Base-by-base conservation (phyloP, 2,113 vertebrate species). In the Sisor rabdophorus region DNA sequence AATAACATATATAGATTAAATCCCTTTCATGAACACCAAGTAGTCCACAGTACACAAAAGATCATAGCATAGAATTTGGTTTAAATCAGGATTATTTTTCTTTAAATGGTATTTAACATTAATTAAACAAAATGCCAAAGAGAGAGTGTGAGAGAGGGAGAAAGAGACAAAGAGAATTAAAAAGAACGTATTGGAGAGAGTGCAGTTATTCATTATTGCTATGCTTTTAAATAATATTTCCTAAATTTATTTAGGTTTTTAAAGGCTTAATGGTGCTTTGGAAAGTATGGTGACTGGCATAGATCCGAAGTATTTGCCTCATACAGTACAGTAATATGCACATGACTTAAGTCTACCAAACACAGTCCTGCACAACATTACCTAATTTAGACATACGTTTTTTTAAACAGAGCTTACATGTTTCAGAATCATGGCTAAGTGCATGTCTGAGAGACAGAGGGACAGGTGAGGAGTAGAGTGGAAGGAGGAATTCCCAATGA, bases 401-500 rank as follows among this genome's bases (percentile, higher is more conserved):
- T 69, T 69, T 30, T 5, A 52, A 52, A 69, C 3, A 15, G 40
- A 68, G 44, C 15, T 68, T 50, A 53, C 20, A 8, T 7, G 22
- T 59, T 76, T 59, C 24, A 71, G n/a, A 59, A 22, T 26, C 50
- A 36, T 55, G 30, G 36, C 22, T 50, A 48, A 54, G 48, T 55
- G 54, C 50, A 50, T 75, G 75, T 65, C 47, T 68, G 44, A 2
- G 65, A 26, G 56, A 59, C 63, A 36, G 30, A 30, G 19, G 55
- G 63, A 63, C 22, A 28, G 73, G 63, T 81, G 22, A 70, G 40
- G 56, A 52, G 55, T 65, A 47, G 44, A 30, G 87, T 85, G 82
- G 60, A 86, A 82, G 82, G 84, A 86, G 77, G 85, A 83, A 68
- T 81, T 83, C 86, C 84, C 87, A 81, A 47, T 83, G 87, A 87